phyloP scores from a whole-genome alignment of 2,797 vertebrate species.

The Sebastes jordani region DNA sequence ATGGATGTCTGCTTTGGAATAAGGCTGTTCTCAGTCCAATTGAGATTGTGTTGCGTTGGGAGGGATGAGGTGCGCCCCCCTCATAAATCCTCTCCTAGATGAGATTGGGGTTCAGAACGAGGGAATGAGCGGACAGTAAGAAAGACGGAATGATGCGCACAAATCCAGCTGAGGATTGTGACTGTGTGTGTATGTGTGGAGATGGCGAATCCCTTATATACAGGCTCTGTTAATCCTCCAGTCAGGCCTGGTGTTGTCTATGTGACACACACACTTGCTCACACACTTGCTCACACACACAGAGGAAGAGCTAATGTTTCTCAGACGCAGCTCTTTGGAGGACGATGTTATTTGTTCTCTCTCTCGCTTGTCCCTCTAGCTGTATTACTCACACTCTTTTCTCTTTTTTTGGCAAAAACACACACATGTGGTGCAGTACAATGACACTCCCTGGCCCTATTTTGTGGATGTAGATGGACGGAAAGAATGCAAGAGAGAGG shows the following conservation, averaged over 20 bases:
- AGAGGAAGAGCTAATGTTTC: constrained; percentile 55
- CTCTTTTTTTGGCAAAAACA: neutral
- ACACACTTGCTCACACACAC: neutral
- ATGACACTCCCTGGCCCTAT: constrained; percentile 24
- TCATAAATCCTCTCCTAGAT: constrained; percentile 75
- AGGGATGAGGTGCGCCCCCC: constrained; percentile 66
- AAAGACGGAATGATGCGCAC: constrained; percentile 71
- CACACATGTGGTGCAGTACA: constrained; percentile 6
- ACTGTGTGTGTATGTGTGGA: constrained; percentile 1
- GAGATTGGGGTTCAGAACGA: constrained; percentile 74
- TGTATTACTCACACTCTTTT: constrained; percentile 38
- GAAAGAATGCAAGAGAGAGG: neutral
- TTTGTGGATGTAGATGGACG: constrained; percentile 39
- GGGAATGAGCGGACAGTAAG: constrained; percentile 68
- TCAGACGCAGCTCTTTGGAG: constrained; percentile 58
- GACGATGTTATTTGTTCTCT: constrained; percentile 51
- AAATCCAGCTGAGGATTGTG: constrained; percentile 73
- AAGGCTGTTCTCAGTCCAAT: constrained; percentile 71
- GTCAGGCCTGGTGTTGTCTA: constrained; percentile 51
- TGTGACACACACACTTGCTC: constrained; percentile 37
- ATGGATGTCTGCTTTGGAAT: constrained; percentile 77
- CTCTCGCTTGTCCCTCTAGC: constrained; percentile 34
- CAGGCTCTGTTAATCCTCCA: constrained; percentile 66
- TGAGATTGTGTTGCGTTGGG: constrained; percentile 73
- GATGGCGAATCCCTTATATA: constrained; percentile 47